Evolutionary conservation across 2,888 invertebrate species (phyloP), one percentile per base, ranked within the genome.

Genomic region (Plagodis dolabraria): DNA sequence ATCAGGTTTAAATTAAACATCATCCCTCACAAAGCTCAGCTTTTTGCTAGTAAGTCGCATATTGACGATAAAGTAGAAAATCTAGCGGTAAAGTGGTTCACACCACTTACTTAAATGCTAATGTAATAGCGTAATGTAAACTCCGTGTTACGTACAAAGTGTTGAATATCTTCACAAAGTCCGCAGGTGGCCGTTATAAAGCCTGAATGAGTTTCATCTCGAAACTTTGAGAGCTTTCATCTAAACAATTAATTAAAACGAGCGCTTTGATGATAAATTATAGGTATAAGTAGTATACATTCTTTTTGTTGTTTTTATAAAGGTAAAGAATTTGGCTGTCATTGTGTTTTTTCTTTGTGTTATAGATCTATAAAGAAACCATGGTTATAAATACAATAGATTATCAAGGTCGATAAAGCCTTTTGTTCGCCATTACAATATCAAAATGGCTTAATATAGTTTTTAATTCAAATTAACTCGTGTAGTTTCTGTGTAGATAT

Each of bases 111-210:
- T 42, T 36, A 53, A 50, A 61, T 61, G 57, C 50, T 57, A 61
- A 55, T 63, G 48, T 58, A 58, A 63, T 58, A 49, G 50, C 42
- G 10, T 63, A 55, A 59, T 56, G 46, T 47, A 63, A 53, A 46
- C 48, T 52, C 40, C 42, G 43, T 44, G 49, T 58, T 55, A 47
- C 53, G 42, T 49, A 53, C 52, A 50, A 62, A 65, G 57, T 57
- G 52, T 57, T 63, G 60, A 65, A 63, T 65, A 63, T 55, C 46
- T 65, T 60, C 49, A 50, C 57, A 55, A 60, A 63, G 60, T 60
- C 60, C 53, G 59, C 63, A 59, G 56, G 59, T 57, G 63, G 40
- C 47, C 45, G 48, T 55, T 55, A 50, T 45, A 63, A 57, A 63
- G 55, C 56, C 52, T 48, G 53, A 60, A 53, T 47, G 47, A 63